Evolutionary conservation across 2,888 invertebrate species (phyloP).

Genomic region (Coenonympha arcania): DNA sequence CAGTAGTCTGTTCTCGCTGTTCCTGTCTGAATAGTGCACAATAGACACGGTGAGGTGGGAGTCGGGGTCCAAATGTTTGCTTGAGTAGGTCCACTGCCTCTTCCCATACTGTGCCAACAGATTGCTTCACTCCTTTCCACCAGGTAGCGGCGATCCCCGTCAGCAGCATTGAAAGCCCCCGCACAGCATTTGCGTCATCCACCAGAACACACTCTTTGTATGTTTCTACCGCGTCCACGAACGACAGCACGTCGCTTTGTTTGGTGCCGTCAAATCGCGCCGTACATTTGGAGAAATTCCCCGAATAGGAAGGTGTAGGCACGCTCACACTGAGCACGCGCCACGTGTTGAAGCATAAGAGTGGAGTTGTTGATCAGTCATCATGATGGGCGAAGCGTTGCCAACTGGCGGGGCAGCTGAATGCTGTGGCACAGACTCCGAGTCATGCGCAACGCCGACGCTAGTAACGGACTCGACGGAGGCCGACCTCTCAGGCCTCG

Average conservation of each 20-base stretch:
- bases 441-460: no score
- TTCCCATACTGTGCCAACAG: neutral
- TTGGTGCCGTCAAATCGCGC: neutral
- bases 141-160: conserved; percentile 1
- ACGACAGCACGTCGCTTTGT: neutral
- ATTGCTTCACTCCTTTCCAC: conserved; percentile 5
- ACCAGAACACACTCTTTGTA: neutral
- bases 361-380: neutral
- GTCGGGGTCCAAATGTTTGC: neutral
- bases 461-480: no score
- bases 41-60: neutral
- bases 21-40: neutral
- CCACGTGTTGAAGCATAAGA: neutral
- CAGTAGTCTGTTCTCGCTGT: neutral
- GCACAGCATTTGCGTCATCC: neutral
- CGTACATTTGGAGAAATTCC: neutral
- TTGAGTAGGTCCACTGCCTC: neutral
- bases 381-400: neutral
- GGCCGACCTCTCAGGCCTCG: no score
- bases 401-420: no score
- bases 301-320: neutral
- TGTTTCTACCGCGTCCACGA: neutral
- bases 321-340: neutral
- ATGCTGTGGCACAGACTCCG: no score
- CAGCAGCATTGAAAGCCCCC: neutral